These are phyloP conservation scores for Itoplectis maculator DNA, from an alignment of 2,888 invertebrate genomes.

Conservation along the genomic window DNA sequence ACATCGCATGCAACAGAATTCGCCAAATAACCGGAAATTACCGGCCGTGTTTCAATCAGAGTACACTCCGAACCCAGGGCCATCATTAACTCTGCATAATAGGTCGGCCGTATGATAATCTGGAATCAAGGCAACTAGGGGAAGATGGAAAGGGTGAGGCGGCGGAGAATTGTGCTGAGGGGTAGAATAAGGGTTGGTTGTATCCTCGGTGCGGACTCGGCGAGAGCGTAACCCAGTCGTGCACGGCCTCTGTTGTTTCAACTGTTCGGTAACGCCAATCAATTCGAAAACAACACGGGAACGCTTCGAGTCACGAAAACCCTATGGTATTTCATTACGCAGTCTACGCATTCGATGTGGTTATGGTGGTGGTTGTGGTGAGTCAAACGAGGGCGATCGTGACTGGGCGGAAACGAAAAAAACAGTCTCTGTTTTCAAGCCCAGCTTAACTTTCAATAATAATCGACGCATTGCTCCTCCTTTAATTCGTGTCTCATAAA, in stretches of 20 bases:
- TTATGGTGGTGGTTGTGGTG: not conserved
- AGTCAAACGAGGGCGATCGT: constrained; percentile 32
- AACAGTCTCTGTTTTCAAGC: constrained; percentile 20
- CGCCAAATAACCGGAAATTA: constrained; percentile 79
- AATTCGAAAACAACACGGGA: constrained; percentile 52
- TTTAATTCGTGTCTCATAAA: too few species aligned
- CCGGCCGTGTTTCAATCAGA: constrained; percentile 79
- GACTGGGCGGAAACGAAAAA: not conserved
- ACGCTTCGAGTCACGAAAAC: constrained; percentile 56
- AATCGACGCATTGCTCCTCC: too few species aligned
- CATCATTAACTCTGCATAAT: constrained; percentile 77
- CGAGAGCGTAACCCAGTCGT: constrained; percentile 24
- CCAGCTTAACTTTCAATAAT: not conserved
- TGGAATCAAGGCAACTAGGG: constrained; percentile 64
- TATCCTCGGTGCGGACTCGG: constrained; percentile 38
- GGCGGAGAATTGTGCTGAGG: constrained; percentile 41
- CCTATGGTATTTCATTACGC: constrained; percentile 38
- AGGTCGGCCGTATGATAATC: constrained; percentile 75
- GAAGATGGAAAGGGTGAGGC: constrained; percentile 42
- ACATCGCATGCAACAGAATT: constrained; percentile 72
- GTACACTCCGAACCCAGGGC: constrained; percentile 70
- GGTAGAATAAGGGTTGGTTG: constrained; percentile 33
- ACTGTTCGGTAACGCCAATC: constrained; percentile 57
- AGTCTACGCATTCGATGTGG: constrained; percentile 16
- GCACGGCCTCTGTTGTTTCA: constrained; percentile 26